These are phyloP conservation scores for Ctenopoma kingsleyae DNA, from an alignment of 2,797 vertebrate species.

Conservation along the genomic window DNA sequence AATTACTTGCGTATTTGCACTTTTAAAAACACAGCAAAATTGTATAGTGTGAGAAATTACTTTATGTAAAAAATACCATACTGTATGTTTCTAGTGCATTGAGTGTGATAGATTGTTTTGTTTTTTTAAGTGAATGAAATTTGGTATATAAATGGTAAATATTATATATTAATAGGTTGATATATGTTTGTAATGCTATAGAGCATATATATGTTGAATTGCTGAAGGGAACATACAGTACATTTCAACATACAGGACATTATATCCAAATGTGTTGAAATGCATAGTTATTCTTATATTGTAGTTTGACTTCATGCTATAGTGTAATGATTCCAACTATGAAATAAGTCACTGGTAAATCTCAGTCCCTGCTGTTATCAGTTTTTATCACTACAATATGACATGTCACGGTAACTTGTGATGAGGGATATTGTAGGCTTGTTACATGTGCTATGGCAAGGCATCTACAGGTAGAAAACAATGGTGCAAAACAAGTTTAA, in stretches of 20 bases:
- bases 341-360: neutral
- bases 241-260: too few relatives aligned
- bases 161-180: too few relatives aligned
- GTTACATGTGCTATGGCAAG: constrained; percentile 37
- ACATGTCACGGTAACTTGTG: neutral
- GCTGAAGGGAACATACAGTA: neutral
- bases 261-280: neutral
- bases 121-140: too few relatives aligned
- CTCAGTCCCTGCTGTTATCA: neutral
- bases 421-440: neutral
- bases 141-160: neutral
- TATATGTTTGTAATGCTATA: neutral
- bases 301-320: neutral
- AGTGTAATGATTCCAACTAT: neutral
- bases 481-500: constrained; percentile 17
- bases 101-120: neutral
- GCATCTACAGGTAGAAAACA: constrained; percentile 3
- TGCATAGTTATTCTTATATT: too few relatives aligned
- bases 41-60: neutral
- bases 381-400: neutral
- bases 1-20: neutral
- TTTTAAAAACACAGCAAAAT: neutral
- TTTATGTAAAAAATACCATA: neutral
- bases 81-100: neutral
- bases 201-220: neutral